Conservation (phyloP, 2,113 vertebrate species). For the Stictonetta naevosa region DNA sequence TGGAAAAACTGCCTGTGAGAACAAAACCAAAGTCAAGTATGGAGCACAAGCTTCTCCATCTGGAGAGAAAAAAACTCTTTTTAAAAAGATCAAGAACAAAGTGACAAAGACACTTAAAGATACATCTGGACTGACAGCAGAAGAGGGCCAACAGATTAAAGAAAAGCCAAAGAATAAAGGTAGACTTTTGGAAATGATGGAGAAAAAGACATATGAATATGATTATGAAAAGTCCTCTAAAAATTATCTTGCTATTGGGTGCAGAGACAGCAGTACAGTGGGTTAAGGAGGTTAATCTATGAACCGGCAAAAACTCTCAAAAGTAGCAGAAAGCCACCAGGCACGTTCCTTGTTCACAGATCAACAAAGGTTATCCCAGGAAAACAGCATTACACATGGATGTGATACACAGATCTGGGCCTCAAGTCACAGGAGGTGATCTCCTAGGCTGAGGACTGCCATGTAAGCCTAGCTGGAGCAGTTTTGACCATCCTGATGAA, state of each 20-base stretch:
- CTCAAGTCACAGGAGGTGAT: neutral
- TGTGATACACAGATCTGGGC: neutral
- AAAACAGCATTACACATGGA: neutral
- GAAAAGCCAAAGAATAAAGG: neutral
- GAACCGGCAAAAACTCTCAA: neutral
- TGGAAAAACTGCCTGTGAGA: neutral
- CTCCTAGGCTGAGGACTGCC: neutral
- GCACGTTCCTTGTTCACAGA: neutral
- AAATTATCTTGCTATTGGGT: neutral
- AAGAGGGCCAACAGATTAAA: neutral
- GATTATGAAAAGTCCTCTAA: neutral
- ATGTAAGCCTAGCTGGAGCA: neutral
- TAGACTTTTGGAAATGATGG: neutral
- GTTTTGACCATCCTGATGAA: neutral
- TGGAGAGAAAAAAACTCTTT: neutral
- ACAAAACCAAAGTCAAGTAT: neutral
- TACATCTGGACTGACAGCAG: neutral
- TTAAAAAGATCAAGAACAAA: neutral
- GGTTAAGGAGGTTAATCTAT: neutral
- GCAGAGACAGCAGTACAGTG: neutral
- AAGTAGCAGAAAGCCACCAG: neutral
- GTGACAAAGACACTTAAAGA: neutral
- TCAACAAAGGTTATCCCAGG: neutral
- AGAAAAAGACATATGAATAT: neutral
- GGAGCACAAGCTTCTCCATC: neutral